Base-by-base conservation (phyloP, 2,113 vertebrate genomes). In the Probosciger aterrimus region DNA sequence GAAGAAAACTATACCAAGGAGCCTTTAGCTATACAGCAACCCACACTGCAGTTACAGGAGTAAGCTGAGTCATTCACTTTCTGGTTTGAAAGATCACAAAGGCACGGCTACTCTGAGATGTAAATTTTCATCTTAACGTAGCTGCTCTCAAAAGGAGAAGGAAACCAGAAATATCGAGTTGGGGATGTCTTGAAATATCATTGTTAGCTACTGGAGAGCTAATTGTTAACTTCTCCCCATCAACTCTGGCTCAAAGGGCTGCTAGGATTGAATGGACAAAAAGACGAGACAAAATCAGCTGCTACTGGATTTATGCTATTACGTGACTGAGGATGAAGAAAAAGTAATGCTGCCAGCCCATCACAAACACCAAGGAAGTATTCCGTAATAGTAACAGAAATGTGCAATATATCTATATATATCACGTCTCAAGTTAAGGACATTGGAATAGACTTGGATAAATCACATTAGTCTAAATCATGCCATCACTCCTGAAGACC, bases 21-120 rank as follows among this genome's bases (percentile, higher is more conserved):
- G 24, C 16, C 23, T 59, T 17, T 17, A 90, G 37, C 59, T 75
- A 33, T 18, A 37, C 62, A 81, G 69, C 24, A 92, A 46, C 6
- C 13, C n/a, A 20, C 10, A 9, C 49, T 81, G 69, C 27, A 71
- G 60, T 43, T 80, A 71, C 2, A 1, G 33, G 17, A n/a, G 50
- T 52, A 77, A 93, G 27, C 49, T n/a, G 39, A 63, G 68, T 71
- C 82, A 86, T 31, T 13, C 4, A 3, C 55, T 74, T 46, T 46
- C 20, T 20, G 37, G 53, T 77, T 63, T 50, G 70, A 87, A 69
- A 81, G 50, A 84, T 74, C 84, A 82, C 37, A 93, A 81, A 82
- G 33, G 27, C 65, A 79, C 10, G 19, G 20, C 33, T 90, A 55
- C 88, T 79, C 50, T 70, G 46, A 52, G n/a, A 28, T 17, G 27